Evolutionary conservation across 2,797 vertebrate genomes (phyloP), one percentile per base, ranked within the genome.

Genomic region (Acomys russatus): DNA sequence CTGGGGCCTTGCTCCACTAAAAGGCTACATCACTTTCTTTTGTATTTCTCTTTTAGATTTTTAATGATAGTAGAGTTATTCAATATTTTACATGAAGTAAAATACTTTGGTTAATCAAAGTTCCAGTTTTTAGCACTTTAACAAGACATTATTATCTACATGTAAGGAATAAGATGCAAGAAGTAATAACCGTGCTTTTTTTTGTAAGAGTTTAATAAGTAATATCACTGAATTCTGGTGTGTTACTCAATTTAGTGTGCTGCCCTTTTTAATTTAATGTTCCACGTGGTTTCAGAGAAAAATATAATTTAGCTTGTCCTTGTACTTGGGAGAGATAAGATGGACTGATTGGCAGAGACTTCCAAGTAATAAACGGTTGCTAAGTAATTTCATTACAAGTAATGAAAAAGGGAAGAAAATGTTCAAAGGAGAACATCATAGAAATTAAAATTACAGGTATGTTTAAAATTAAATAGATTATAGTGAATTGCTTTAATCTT

Each of bases 311-410:
- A 95, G 86, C 79, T 91, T 95, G 51, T 97, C 78, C 30, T 90
- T 90, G 44, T 90, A 76, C 35, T 86, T 90, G 17, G 63, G 33
- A 94, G 89, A 92, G 83, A 94, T 92, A 92, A 91, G 51, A 95
- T 35, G n/a, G 33, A 90, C n/a, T 85, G 88, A 95, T 56, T 83
- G 56, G 73, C 64, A 85, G 71, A 94, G 59, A 88, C 68, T 95
- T 88, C 44, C 88, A 93, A 96, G 90, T 78, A 68, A 92, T 90
- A 83, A 96, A 95, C 93, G 49, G 63, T 91, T 88, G 82, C 91
- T 97, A 96, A 95, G 85, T 90, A 92, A 96, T 95, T 64, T 78
- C 94, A 90, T 88, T 96, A 92, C 17, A 96, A 88, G 74, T 80
- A 92, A 95, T 91, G 66, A 94, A 97, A 94, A 96, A 85, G 1